Base-by-base conservation (phyloP, 2,888 invertebrate species). In the Thera britannica region DNA sequence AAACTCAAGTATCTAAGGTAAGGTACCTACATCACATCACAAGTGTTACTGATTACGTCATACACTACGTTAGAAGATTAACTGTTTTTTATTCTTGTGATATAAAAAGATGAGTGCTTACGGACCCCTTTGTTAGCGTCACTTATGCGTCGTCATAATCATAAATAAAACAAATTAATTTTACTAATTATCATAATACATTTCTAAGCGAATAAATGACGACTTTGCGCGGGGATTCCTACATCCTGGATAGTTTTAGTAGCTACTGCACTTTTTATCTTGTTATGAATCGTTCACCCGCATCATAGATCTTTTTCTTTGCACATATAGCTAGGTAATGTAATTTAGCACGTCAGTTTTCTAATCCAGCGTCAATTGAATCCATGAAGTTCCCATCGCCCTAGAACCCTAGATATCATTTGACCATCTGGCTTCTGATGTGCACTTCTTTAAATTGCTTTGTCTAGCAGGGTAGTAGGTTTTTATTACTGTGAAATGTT, bases 41-140 rank as follows among this genome's bases (percentile, higher is more conserved):
- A 66, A 76, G 71, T 72, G 68, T 36, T 65, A 48, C 58, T 59
- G 48, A 56, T 65, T 46, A 46, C 44, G 44, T 46, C 44, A 46
- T 46, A 7, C 2, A 2, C 2, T 9, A 9, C 9, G 2, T 46
- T 46, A 46, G 9, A 9, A 46, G 44, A 46, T 46, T 46, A 9
- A 46, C 44, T 5, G 44, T 46, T 8, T 46, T 7, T 46, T 46
- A 46, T 8, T 9, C 9, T 9, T 46, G 9, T 2, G 8, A 3
- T 2, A 46, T 46, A 9, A 41, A 41, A 41, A 41, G 23, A 41
- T 5, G 6, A 1, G 41, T 41, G 41, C 41, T 41, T 41, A 41
- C 41, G 4, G 41, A 7, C 41, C 0, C 6, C 41, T 41, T 41
- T 41, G 41, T 41, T 41, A 41, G 41, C 41, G 23, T 23, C 23